phyloP scores from a whole-genome alignment of 2,113 vertebrate genomes.

The Trinectes maculatus region DNA sequence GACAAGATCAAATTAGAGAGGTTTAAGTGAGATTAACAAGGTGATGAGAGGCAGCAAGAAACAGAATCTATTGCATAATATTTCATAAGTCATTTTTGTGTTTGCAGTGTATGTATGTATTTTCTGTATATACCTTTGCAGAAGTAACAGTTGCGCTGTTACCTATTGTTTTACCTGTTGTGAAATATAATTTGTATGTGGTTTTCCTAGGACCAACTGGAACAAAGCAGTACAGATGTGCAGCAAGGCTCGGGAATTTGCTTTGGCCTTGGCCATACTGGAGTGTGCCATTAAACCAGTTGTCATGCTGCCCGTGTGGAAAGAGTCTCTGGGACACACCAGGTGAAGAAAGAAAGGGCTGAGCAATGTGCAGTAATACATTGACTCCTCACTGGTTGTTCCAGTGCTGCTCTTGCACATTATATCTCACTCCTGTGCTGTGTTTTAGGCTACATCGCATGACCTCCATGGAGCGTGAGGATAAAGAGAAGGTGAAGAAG shows the following conservation, averaged over 20 bases:
- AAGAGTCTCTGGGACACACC: slow-evolving; percentile 95
- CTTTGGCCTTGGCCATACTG: slow-evolving; percentile 94
- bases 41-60: neutral
- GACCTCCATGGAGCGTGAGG: slow-evolving; percentile 95
- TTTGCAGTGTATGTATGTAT: neutral
- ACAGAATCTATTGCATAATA: neutral
- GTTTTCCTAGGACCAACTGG: slow-evolving; percentile 90
- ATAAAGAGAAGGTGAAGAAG: slow-evolving; percentile 96
- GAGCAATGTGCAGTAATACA: no score
- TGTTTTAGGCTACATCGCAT: slow-evolving; percentile 88
- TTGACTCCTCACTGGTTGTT: neutral
- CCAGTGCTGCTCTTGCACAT: no score
- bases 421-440: neutral
- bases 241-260: slow-evolving; percentile 97
- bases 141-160: neutral
- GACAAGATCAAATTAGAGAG: no score
- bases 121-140: neutral
- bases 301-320: slow-evolving; percentile 95
- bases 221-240: slow-evolving; percentile 99
- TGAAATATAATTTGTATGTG: neutral
- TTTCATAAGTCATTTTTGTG: neutral
- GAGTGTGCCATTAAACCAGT: slow-evolving; percentile 99
- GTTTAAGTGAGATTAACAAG: no score
- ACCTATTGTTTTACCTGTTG: neutral
- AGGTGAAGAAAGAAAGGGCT: slow-evolving; percentile 87